A percentile compares a stretch with the other conserved stretches of the same genome.
Evolutionary conservation across 1,140 invertebrate genomes (phyloP).

Genomic region (Eriocheir sinensis): DNA sequence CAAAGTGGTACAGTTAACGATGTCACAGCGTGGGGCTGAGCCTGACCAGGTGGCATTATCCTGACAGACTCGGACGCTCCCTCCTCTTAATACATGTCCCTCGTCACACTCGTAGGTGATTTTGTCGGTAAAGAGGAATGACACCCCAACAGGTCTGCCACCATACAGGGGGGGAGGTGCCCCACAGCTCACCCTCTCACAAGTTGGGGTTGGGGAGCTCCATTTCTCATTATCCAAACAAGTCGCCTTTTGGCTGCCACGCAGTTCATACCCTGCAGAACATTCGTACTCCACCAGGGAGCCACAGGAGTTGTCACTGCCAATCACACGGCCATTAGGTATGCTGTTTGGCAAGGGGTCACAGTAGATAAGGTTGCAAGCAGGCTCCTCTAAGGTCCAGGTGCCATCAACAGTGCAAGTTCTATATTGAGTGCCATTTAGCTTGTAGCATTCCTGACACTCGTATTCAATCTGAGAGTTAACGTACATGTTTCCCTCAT

Average conservation of each 20-base stretch:
- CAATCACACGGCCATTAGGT: constrained; percentile 76
- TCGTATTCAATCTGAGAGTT: constrained; percentile 80
- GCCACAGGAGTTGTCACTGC: constrained; percentile 76
- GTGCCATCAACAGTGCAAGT: constrained; percentile 81
- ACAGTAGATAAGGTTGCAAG: constrained; percentile 76
- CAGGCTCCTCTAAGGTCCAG: constrained; percentile 80
- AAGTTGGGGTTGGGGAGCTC: constrained; percentile 72
- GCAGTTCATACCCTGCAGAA: constrained; percentile 71
- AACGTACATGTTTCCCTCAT: constrained; percentile 77
- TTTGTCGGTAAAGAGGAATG: constrained; percentile 75
- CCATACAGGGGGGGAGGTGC: constrained; percentile 61
- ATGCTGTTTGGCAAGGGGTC: constrained; percentile 65
- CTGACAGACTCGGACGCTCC: constrained; percentile 82
- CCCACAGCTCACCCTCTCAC: constrained; percentile 77
- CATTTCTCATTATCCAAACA: constrained; percentile 74
- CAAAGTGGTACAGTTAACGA: constrained; percentile 77
- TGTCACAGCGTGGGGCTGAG: constrained; percentile 66
- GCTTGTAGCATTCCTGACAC: constrained; percentile 81
- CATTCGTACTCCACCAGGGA: constrained; percentile 78
- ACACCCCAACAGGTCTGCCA: constrained; percentile 66
- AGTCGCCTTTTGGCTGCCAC: constrained; percentile 70
- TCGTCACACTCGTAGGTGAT: constrained; percentile 75
- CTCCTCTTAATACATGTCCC: constrained; percentile 72
- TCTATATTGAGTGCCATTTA: constrained; percentile 80
- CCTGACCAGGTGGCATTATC: constrained; percentile 83